These are phyloP conservation scores for Zoroaster sp. DNA, from an alignment of 53 echinoderm and acorn worm species.

Conservation along the genomic window DNA sequence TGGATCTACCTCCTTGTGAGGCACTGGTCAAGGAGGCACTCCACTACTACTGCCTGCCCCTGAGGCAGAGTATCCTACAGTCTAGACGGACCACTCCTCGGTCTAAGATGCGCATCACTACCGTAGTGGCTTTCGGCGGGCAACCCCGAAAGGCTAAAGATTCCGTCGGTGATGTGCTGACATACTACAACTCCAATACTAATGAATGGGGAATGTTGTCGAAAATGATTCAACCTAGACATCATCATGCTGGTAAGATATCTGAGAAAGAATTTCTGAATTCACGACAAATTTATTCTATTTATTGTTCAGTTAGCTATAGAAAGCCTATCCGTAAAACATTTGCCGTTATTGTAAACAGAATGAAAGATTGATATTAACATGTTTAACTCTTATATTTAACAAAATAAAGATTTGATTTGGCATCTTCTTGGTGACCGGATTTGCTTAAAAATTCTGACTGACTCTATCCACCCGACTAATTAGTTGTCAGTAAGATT, in stretches of 20 bases:
- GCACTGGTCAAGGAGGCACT: constrained; percentile 84
- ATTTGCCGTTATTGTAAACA: too few species aligned
- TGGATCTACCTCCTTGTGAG: constrained; percentile 76
- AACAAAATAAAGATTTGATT: too few species aligned
- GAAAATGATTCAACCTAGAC: constrained; percentile 79
- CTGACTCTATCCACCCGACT: too few species aligned
- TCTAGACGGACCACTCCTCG: constrained; percentile 81
- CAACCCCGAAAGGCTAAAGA: constrained; percentile 83
- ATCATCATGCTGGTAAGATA: constrained; percentile 88
- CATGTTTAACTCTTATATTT: too few species aligned
- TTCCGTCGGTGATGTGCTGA: constrained; percentile 62
- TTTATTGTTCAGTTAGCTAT: too few species aligned
- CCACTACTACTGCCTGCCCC: constrained; percentile 91
- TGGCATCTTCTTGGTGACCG: too few species aligned
- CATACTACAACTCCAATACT: constrained; percentile 70
- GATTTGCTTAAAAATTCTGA: too few species aligned
- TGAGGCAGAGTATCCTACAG: constrained; percentile 86
- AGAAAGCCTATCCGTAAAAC: too few species aligned
- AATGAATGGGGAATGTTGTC: constrained; percentile 70
- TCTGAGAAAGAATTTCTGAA: too few species aligned
- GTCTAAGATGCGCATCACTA: constrained; percentile 58
- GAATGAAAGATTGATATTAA: too few species aligned
- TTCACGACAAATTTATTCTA: too few species aligned
- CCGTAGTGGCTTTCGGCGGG: constrained; percentile 82
- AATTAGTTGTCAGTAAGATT: too few species aligned